phyloP scores from a whole-genome alignment of 2,113 vertebrate genomes.

The Scolopax mira region DNA sequence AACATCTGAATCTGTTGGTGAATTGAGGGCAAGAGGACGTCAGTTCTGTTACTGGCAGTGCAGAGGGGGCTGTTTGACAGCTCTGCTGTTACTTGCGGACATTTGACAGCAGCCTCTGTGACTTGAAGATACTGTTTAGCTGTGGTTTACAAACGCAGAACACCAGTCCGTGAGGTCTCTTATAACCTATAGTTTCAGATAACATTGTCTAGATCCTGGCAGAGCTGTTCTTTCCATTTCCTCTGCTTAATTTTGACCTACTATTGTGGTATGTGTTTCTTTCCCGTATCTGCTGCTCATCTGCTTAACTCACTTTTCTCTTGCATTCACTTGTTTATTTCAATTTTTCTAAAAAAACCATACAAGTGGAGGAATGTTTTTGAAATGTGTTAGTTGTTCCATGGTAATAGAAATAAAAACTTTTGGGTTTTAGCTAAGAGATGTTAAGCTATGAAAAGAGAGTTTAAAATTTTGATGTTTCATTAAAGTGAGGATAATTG shows the following conservation, averaged over 20 bases:
- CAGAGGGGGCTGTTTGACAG: background rate
- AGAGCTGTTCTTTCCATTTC: background rate
- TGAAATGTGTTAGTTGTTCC: background rate
- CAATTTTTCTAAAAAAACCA: accelerated
- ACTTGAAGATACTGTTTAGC: background rate
- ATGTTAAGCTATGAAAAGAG: background rate
- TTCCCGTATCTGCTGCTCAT: background rate
- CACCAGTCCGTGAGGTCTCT: background rate
- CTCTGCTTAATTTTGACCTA: background rate
- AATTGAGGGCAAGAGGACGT: background rate
- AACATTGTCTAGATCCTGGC: background rate
- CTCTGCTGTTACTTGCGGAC: background rate
- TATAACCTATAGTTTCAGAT: background rate
- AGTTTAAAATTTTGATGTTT: background rate
- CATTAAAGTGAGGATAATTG: background rate
- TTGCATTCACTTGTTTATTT: background rate
- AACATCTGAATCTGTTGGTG: background rate
- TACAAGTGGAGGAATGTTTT: background rate
- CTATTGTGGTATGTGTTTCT: conserved; percentile 6
- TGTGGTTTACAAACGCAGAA: background rate
- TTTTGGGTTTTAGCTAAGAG: background rate
- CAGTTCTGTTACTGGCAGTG: background rate
- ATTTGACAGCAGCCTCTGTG: background rate
- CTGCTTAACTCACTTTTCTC: background rate
- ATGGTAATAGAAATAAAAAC: background rate